Conservation (phyloP, 2,797 vertebrate genomes). For the Trachops cirrhosus region DNA sequence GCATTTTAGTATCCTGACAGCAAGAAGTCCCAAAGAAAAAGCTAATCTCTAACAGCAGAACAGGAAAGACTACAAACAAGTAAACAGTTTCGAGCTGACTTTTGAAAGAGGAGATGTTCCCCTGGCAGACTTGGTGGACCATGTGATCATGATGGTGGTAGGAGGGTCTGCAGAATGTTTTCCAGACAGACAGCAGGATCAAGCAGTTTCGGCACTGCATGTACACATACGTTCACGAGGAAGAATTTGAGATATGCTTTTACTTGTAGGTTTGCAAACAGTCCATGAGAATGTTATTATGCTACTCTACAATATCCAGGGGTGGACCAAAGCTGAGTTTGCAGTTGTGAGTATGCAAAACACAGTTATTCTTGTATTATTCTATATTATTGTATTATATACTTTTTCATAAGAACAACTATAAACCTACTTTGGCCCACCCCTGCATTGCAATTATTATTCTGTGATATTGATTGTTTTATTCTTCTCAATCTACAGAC, state of each 20-base stretch:
- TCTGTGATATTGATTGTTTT: not conserved
- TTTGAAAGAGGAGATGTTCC: not conserved
- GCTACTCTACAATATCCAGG: not conserved
- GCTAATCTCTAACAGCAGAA: not conserved
- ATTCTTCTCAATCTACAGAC: not conserved
- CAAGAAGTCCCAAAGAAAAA: not conserved
- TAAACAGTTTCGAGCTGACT: not conserved
- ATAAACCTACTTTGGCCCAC: not conserved
- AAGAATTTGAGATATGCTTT: not conserved
- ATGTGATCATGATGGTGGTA: accelerated
- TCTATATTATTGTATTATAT: not conserved
- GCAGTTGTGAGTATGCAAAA: not conserved
- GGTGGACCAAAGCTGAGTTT: not conserved
- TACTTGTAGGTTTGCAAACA: not conserved
- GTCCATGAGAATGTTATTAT: not conserved
- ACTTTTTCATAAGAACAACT: not conserved
- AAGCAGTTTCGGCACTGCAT: not conserved
- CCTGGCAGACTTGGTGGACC: not conserved
- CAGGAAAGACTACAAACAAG: not conserved
- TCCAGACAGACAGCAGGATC: not conserved
- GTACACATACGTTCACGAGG: not conserved
- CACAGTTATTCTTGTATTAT: not conserved
- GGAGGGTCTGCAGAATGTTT: not conserved
- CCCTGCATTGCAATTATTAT: not conserved
- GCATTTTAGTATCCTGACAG: not conserved